Evolutionary conservation across 2,888 invertebrate genomes (phyloP), one percentile per base, ranked within the genome.

Genomic region (Synergus laeviventris): DNA sequence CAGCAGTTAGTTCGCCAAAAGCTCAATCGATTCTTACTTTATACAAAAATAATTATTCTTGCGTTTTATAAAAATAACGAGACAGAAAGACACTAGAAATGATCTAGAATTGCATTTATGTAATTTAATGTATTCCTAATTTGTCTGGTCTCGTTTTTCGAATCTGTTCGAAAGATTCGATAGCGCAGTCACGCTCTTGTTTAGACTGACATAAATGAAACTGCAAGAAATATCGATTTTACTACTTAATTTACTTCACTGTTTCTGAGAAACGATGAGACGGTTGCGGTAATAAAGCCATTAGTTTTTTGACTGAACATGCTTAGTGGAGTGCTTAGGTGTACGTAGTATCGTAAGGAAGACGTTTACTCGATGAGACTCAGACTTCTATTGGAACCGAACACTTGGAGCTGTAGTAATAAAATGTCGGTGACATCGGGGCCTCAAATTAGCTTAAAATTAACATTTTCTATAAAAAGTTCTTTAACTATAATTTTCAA

Each of bases 11-110:
- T 49, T 49, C 31, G 45, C 31, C 45, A 70, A 66, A 70, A 24
- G 70, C 70, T 70, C 49, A 70, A 70, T 70, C 70, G 45, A 70
- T 70, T 70, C 70, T 70, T 49, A 66, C 49, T 66, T 70, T 70
- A 24, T 36, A 31, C 45, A 66, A 31, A 70, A 36, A 62, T 62
- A 62, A 24, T 24, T 9, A 66, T 45, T 31, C 45, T 66, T 66
- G 31, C 45, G 21, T 66, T 66, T 18, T 24, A 42, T 64, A 21
- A 24, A 66, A 31, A 42, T 66, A 42, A 66, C 66, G 31, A 70
- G 31, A 31, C n/a, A 70, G n/a, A 49, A n/a, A 18, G 49, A 70
- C 49, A 70, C n/a, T 49, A 49, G 36, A 70, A 45, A 70, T 49
- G 24, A 49, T 31, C 42, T 70, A 49, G 31, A 70, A 45, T 70